phyloP scores from a whole-genome alignment of 2,888 invertebrate genomes.

The Geotrupes spiniger region DNA sequence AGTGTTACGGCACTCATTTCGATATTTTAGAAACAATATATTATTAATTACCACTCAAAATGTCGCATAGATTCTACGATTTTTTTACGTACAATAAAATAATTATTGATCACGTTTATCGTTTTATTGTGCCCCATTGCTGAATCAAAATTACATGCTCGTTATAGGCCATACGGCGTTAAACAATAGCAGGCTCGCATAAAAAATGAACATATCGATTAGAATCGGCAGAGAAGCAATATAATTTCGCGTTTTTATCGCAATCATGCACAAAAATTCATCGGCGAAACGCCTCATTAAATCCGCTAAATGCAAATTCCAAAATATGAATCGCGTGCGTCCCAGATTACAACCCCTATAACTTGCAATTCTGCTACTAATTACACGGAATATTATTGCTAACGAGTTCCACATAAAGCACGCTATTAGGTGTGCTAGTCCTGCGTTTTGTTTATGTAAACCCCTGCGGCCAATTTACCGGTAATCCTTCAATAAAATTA shows the following conservation, averaged over 20 bases:
- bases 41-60: too few relatives aligned
- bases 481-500: neutral
- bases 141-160: too few relatives aligned
- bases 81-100: too few relatives aligned
- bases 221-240: neutral
- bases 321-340: conserved; percentile 20
- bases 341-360: conserved; percentile 16
- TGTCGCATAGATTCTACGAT: too few relatives aligned
- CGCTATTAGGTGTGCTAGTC: conserved; percentile 24
- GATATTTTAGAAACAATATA: too few relatives aligned
- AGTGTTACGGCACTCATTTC: too few relatives aligned
- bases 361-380: conserved; percentile 29
- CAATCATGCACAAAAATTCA: conserved; percentile 2
- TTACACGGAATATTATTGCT: conserved; percentile 27
- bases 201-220: too few relatives aligned
- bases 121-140: too few relatives aligned
- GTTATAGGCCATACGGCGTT: too few relatives aligned
- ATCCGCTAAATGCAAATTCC: conserved; percentile 18
- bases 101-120: too few relatives aligned
- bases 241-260: neutral
- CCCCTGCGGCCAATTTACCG: neutral
- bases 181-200: too few relatives aligned
- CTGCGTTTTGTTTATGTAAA: conserved; percentile 2
- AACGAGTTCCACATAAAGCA: conserved; percentile 29
- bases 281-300: conserved; percentile 3